Evolutionary conservation across 2,113 vertebrate genomes (phyloP).

Genomic region (Paracanthobrama guichenoti): DNA sequence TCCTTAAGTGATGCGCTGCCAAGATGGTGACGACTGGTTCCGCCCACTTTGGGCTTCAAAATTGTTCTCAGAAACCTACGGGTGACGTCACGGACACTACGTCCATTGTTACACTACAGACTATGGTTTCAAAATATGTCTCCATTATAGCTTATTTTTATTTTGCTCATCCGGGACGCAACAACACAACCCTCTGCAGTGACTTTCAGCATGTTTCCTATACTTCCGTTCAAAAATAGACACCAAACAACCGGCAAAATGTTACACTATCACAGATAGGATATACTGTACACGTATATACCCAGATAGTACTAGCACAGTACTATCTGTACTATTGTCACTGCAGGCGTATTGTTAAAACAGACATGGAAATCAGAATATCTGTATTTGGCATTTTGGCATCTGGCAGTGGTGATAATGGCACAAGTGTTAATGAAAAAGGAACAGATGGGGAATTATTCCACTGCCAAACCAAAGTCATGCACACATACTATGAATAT

Average conservation of each 20-base stretch:
- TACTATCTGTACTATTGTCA: neutral
- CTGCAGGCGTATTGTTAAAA: slow-evolving; percentile 6
- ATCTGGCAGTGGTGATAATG: slow-evolving; percentile 17
- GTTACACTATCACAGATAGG: neutral
- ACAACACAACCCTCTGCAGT: too few species aligned
- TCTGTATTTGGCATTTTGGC: neutral
- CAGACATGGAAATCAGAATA: slow-evolving; percentile 10
- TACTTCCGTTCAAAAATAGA: neutral
- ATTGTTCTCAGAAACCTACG: too few species aligned
- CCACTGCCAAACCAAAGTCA: slow-evolving; percentile 32
- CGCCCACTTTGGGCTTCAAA: too few species aligned
- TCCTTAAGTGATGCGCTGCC: too few species aligned
- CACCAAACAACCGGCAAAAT: neutral
- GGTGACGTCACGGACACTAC: too few species aligned
- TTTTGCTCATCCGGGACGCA: too few species aligned
- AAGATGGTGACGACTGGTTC: too few species aligned
- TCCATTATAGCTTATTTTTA: too few species aligned
- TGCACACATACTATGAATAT: slow-evolving; percentile 10
- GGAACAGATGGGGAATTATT: slow-evolving; percentile 19
- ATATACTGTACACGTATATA: neutral
- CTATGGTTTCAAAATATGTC: too few species aligned
- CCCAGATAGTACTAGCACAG: neutral
- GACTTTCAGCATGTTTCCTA: too few species aligned
- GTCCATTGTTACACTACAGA: too few species aligned
- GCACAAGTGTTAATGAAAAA: slow-evolving; percentile 33